Base-by-base conservation (phyloP, 2,113 vertebrate genomes). In the Colaptes auratus region DNA sequence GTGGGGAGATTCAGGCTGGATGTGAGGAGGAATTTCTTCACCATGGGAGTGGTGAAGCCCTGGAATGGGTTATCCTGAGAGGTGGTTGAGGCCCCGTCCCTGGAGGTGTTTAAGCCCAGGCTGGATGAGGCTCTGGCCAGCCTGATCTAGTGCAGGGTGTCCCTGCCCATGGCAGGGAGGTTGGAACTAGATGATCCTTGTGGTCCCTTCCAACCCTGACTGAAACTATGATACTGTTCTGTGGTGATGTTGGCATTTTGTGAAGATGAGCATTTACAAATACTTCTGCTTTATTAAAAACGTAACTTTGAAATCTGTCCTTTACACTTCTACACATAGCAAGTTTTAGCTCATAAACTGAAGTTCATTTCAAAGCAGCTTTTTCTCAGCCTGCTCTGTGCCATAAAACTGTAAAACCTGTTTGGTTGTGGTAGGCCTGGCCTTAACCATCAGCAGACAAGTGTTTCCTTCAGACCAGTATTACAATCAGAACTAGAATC, bases 181-280 rank as follows among this genome's bases (percentile, higher is more conserved):
- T n/a, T n/a, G n/a, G n/a, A n/a, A n/a, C n/a, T n/a, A n/a, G n/a
- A n/a, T n/a, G n/a, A n/a, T n/a, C n/a, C n/a, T n/a, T n/a, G n/a
- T n/a, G n/a, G n/a, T n/a, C n/a, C n/a, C n/a, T n/a, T n/a, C n/a
- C n/a, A n/a, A n/a, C n/a, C n/a, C n/a, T n/a, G n/a, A n/a, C n/a
- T n/a, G n/a, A n/a, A n/a, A n/a, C n/a, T n/a, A n/a, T n/a, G n/a
- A n/a, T n/a, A n/a, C n/a, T n/a, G n/a, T 39, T 3, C 4, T n/a
- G 5, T 67, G 27, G 10, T 2, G 3, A 53, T 59, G 14, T 72
- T 61, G 52, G 7, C 3, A 1, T 39, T 82, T 58, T 25, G 5
- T 0, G 44, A 59, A 42, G 14, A 61, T 0, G 1, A 65, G 18
- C 3, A 28, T 16, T 78, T 55, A 1, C 16, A 66, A 77, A 23